A percentile compares a stretch with the other conserved stretches of the same genome.
These are phyloP conservation scores for Euura saliciscinereae DNA, from an alignment of 1,140 invertebrate species.

Conservation along the genomic window DNA sequence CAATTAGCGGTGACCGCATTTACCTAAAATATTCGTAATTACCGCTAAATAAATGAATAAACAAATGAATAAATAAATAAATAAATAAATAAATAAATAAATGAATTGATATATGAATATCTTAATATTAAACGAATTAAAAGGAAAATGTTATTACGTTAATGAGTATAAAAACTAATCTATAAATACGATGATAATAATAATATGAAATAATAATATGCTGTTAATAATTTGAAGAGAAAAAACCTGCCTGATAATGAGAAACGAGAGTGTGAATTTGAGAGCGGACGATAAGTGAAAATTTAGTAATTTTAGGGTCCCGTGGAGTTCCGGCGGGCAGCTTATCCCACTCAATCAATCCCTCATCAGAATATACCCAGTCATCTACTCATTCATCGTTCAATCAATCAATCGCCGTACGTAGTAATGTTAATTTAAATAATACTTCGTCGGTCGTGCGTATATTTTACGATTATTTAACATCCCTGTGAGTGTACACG, in stretches of 20 bases:
- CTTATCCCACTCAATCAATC: background rate
- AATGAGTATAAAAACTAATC: slow-evolving; percentile 25
- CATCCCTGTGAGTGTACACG: no score
- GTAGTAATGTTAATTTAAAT: background rate
- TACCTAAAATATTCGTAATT: no score
- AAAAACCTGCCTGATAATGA: background rate
- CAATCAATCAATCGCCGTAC: background rate
- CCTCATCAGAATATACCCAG: background rate
- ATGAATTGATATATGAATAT: background rate
- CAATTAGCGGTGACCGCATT: no score
- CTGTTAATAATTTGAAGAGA: slow-evolving; percentile 21
- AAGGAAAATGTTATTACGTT: slow-evolving; percentile 27
- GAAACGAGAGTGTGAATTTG: background rate
- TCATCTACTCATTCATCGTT: background rate
- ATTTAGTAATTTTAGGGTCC: background rate
- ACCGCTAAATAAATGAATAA: no score
- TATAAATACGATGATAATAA: slow-evolving; percentile 27
- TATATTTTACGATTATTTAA: background rate
- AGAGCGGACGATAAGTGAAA: background rate
- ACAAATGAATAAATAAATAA: no score
- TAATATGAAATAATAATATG: slow-evolving; percentile 32
- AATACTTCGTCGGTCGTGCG: background rate
- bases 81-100: background rate
- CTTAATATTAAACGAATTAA: background rate
- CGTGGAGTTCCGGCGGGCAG: background rate